Percentiles rank a stretch among this genome's conserved stretches.
These are phyloP conservation scores for Typhlichthys subterraneus DNA, from an alignment of 2,797 vertebrate species.

Conservation along the genomic window DNA sequence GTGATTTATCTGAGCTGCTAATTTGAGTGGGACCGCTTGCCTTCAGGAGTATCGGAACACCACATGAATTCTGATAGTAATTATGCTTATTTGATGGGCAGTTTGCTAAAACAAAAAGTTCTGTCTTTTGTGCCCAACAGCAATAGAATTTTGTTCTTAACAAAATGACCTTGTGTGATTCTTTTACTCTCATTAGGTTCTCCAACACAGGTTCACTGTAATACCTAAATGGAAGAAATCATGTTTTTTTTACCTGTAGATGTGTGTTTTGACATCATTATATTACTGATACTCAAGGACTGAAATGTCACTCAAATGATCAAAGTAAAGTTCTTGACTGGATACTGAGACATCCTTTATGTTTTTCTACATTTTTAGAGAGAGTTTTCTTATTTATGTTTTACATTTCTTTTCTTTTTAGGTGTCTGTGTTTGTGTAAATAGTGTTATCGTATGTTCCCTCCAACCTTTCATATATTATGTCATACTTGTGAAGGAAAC, in stretches of 20 bases:
- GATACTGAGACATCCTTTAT: constrained; percentile 11
- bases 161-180: constrained; percentile 74
- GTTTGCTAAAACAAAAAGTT: constrained; percentile 87
- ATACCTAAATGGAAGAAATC: constrained; percentile 56
- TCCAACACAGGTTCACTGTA: constrained; percentile 61
- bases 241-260: constrained; percentile 51
- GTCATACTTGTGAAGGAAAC: too few species aligned
- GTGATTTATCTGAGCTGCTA: constrained; percentile 96
- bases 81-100: constrained; percentile 90
- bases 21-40: constrained; percentile 90
- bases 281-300: constrained; percentile 53
- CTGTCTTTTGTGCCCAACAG: constrained; percentile 79
- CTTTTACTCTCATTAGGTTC: constrained; percentile 68
- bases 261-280: constrained; percentile 56
- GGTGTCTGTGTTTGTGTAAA: too few species aligned
- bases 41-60: constrained; percentile 87
- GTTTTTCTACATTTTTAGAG: too few species aligned
- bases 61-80: constrained; percentile 91
- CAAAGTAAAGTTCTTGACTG: background rate
- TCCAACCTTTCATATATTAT: background rate
- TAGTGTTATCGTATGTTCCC: background rate
- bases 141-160: constrained; percentile 74
- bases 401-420: background rate
- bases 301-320: constrained; percentile 23
- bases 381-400: background rate